Evolutionary conservation across 2,797 vertebrate species (phyloP).

Genomic region (Parotocinclus haroldoi): DNA sequence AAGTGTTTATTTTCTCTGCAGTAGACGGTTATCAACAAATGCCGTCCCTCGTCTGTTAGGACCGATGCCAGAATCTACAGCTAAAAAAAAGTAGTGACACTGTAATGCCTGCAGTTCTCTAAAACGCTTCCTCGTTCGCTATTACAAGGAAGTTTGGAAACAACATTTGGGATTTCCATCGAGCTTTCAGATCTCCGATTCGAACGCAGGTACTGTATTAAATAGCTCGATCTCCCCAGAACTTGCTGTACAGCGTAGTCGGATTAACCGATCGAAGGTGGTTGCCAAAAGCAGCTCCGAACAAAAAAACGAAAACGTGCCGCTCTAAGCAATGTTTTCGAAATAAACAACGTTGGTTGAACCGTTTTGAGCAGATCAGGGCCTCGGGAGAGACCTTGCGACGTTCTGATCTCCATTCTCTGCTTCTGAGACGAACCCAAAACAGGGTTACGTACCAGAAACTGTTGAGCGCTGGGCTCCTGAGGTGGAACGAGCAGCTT

Average conservation of each 20-base stretch:
- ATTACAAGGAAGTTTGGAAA: slow-evolving; percentile 47
- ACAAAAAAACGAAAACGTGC: too few relatives aligned
- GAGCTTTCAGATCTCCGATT: not conserved
- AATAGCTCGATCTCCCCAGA: not conserved
- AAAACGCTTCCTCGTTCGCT: slow-evolving; percentile 62
- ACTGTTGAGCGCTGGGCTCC: slow-evolving; percentile 56
- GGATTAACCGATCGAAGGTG: not conserved
- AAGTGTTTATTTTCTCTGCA: too few relatives aligned
- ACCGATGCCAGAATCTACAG: slow-evolving; percentile 38
- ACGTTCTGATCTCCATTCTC: not conserved
- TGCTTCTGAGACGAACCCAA: not conserved
- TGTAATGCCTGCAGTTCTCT: slow-evolving; percentile 25
- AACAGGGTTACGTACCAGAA: not conserved
- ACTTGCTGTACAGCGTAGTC: not conserved
- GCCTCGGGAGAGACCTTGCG: too few relatives aligned
- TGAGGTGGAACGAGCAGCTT: slow-evolving; percentile 60
- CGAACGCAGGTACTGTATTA: too few relatives aligned
- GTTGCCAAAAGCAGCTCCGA: not conserved
- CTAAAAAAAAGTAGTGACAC: slow-evolving; percentile 14
- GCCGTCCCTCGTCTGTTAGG: too few relatives aligned
- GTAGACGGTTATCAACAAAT: too few relatives aligned
- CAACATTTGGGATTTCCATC: slow-evolving; percentile 1
- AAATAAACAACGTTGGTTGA: too few relatives aligned
- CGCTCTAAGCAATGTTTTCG: too few relatives aligned
- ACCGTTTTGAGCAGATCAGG: too few relatives aligned